Percentiles rank a stretch among this genome's conserved stretches.
These are phyloP conservation scores for Eurystomus glaucurus DNA, from an alignment of 2,797 vertebrate species.

Conservation along the genomic window DNA sequence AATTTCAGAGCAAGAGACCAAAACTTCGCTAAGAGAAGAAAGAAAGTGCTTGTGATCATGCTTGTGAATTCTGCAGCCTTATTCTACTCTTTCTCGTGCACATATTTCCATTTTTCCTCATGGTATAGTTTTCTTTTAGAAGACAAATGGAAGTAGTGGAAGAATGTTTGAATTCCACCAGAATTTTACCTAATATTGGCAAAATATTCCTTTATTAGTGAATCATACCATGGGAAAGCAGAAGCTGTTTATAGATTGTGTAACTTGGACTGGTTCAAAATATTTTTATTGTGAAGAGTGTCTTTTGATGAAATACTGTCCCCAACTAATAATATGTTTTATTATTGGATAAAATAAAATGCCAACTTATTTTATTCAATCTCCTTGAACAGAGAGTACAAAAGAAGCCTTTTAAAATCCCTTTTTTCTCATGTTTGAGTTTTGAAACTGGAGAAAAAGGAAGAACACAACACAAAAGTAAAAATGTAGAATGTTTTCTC, in stretches of 20 bases:
- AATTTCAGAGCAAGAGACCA: neutral
- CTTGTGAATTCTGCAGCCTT: neutral
- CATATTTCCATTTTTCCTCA: neutral
- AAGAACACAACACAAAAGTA: neutral
- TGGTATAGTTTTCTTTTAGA: neutral
- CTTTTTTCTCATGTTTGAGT: neutral
- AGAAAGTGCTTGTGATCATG: neutral
- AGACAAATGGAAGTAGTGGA: neutral
- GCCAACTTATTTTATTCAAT: neutral
- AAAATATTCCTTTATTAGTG: neutral
- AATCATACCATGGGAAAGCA: neutral
- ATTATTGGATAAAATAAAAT: neutral
- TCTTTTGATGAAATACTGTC: neutral
- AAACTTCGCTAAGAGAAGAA: neutral
- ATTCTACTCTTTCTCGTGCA: neutral
- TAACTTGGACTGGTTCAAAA: neutral
- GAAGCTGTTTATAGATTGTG: neutral
- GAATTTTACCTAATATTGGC: neutral
- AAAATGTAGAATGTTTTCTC: neutral
- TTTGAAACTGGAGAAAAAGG: neutral
- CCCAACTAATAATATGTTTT: neutral
- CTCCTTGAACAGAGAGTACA: neutral
- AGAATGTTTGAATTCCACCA: neutral
- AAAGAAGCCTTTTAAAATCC: fast-evolving
- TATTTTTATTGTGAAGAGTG: neutral